phyloP scores from a whole-genome alignment of 2,888 invertebrate species.

The Epirrhoe alternata region DNA sequence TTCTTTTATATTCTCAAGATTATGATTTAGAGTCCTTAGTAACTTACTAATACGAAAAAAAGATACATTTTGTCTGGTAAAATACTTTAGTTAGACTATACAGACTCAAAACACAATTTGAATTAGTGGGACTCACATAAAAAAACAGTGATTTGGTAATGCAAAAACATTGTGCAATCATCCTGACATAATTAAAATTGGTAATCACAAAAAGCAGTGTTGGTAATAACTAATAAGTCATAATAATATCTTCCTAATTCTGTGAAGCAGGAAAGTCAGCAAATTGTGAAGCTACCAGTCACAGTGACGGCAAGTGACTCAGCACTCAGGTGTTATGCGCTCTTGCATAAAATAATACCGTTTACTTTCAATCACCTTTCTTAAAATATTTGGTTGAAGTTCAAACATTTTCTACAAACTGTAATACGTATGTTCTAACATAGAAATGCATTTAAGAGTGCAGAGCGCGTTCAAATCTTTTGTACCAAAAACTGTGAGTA shows the following conservation, averaged over 20 bases:
- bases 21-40: too few species aligned
- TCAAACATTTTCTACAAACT: not conserved
- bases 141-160: too few species aligned
- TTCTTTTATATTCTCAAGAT: not conserved
- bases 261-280: conserved; percentile 9
- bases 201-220: not conserved
- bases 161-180: not conserved
- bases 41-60: too few species aligned
- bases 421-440: too few species aligned
- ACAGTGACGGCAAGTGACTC: conserved; percentile 37
- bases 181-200: not conserved
- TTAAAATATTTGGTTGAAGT: conserved; percentile 1
- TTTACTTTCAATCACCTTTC: conserved; percentile 26
- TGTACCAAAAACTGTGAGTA: too few species aligned
- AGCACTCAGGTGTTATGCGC: conserved; percentile 33
- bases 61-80: too few species aligned
- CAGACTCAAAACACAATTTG: too few species aligned
- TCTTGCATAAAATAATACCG: conserved; percentile 32
- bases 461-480: conserved; percentile 36
- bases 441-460: too few species aligned
- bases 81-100: too few species aligned
- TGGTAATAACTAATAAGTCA: too few species aligned
- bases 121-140: too few species aligned
- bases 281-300: conserved; percentile 17
- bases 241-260: conserved; percentile 2